Evolutionary conservation across 2,113 vertebrate species (phyloP), one percentile per base, ranked within the genome.

Genomic region (Pao palembangensis): DNA sequence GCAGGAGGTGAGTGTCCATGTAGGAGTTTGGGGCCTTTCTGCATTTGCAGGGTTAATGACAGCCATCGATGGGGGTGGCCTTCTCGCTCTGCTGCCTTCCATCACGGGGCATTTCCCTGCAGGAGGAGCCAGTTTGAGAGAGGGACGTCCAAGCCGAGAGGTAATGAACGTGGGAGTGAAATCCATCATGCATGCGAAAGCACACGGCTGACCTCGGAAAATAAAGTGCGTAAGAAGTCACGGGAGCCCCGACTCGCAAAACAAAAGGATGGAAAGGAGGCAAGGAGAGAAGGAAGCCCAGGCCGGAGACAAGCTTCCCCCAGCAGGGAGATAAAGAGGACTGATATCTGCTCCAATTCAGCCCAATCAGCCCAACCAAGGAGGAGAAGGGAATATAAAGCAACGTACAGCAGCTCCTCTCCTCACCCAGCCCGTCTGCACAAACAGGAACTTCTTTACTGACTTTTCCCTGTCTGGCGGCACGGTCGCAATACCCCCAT

Each of bases 181-280:
- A 91, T 89, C 84, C 78, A 90, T 88, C 84, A 82, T 85, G 87
- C 87, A 90, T 89, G 88, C 88, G 85, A 91, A 90, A 89, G 64
- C 87, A 82, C 69, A 84, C 79, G 76, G 82, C 85, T 80, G 77
- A 84, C 84, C 82, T 79, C 74, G 56, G 85, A 87, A 89, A 88
- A 87, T 84, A 86, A 82, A 84, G 80, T 67, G 52, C 82, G 85
- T 88, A 85, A 85, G 88, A 86, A 75, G 79, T 17, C 15, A 47
- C 15, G 86, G 82, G 78, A 71, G 75, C 61, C 59, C 82, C 76
- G 87, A 64, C 76, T 61, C 71, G 61, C 81, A 88, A 90, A 90
- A 88, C 85, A 90, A 90, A 90, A 87, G 81, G 56, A 58, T 75
- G 57, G 69, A 60, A 77, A 77, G 80, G 78, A 76, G 79, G 64